These are phyloP conservation scores for Lagocephalus sceleratus DNA, from an alignment of 2,797 vertebrate species.

Conservation along the genomic window DNA sequence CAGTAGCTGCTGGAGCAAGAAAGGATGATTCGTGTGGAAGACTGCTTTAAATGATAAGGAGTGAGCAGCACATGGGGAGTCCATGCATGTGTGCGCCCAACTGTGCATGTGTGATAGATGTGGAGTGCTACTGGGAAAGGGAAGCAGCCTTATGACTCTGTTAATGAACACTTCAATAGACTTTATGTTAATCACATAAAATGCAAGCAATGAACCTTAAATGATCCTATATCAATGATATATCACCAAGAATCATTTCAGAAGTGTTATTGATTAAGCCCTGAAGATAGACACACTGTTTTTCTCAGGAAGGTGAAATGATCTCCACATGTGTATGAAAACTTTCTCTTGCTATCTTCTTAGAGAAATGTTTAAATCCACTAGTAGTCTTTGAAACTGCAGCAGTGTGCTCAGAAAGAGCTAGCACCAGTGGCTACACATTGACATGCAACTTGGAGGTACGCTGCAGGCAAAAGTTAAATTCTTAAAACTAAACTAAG, in stretches of 20 bases:
- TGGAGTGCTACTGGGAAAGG: slow-evolving; percentile 37
- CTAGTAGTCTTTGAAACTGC: slow-evolving; percentile 55
- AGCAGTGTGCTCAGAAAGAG: slow-evolving; percentile 43
- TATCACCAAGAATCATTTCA: too few relatives aligned
- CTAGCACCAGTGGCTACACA: slow-evolving; percentile 43
- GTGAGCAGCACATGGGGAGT: slow-evolving; percentile 6
- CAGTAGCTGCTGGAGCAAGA: slow-evolving; percentile 57
- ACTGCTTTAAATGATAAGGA: slow-evolving; percentile 30
- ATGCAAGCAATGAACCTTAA: slow-evolving; percentile 12
- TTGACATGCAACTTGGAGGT: slow-evolving; percentile 67
- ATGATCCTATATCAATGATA: too few relatives aligned
- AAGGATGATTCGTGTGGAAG: slow-evolving; percentile 50
- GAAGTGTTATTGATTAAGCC: too few relatives aligned
- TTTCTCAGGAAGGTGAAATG: too few relatives aligned
- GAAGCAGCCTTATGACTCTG: slow-evolving; percentile 49
- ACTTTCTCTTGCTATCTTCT: slow-evolving; percentile 47
- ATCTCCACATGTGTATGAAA: neutral
- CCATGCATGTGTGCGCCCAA: slow-evolving; percentile 2
- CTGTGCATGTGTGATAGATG: slow-evolving; percentile 32
- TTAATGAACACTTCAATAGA: slow-evolving; percentile 57
- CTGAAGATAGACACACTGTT: too few relatives aligned
- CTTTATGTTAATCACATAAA: slow-evolving; percentile 53
- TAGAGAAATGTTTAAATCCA: slow-evolving; percentile 68
- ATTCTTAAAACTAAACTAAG: slow-evolving; percentile 80
- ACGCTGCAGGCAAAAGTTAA: slow-evolving; percentile 75